phyloP scores from a whole-genome alignment of 2,113 vertebrate genomes.

The Siphamia tubifer region DNA sequence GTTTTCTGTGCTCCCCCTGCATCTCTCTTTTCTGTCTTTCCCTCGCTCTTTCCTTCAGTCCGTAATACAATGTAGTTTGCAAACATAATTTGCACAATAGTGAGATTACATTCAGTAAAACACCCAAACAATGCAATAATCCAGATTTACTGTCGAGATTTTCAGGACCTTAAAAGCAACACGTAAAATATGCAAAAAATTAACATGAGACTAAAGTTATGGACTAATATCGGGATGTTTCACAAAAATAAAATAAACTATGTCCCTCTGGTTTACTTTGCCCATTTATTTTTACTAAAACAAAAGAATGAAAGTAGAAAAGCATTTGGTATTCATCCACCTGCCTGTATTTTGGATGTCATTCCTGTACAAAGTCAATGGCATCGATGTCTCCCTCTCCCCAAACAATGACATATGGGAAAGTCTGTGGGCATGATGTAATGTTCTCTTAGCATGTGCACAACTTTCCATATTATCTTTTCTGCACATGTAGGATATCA shows the following conservation, averaged over 20 bases:
- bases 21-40: constrained; percentile 66
- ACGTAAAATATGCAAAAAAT: not conserved
- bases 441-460: constrained; percentile 29
- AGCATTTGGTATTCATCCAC: constrained; percentile 20
- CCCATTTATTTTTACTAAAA: too few species aligned
- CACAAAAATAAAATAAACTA: not conserved
- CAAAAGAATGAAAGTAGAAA: not conserved
- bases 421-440: constrained; percentile 41
- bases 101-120: constrained; percentile 26
- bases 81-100: constrained; percentile 63
- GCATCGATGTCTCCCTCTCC: not conserved
- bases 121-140: constrained; percentile 80
- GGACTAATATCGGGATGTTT: constrained; percentile 1
- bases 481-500: constrained; percentile 41
- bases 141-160: constrained; percentile 64
- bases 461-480: constrained; percentile 16
- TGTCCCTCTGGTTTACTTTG: not conserved
- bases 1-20: constrained; percentile 80
- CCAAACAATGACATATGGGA: constrained; percentile 33
- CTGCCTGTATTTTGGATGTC: constrained; percentile 8
- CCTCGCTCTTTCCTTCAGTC: constrained; percentile 63
- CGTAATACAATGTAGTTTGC: constrained; percentile 46
- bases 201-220: not conserved
- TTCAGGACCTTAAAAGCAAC: not conserved
- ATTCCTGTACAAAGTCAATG: constrained; percentile 8